Evolutionary conservation across 2,113 vertebrate species (phyloP).

Genomic region (Opisthocomus hoazin): DNA sequence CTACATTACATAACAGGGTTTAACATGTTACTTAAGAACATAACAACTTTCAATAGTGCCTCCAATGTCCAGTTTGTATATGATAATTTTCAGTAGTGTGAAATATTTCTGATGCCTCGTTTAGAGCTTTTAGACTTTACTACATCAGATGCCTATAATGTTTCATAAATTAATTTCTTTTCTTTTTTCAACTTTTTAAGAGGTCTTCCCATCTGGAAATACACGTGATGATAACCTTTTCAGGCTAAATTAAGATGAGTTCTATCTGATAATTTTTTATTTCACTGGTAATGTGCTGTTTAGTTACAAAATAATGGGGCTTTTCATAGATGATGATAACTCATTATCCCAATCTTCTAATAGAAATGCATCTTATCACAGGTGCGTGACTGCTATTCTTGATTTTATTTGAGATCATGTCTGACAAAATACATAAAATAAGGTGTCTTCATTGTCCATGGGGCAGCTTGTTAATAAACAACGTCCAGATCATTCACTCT

Average conservation of each 20-base stretch:
- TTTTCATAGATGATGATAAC: conserved; percentile 34
- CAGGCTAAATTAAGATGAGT: conserved; percentile 23
- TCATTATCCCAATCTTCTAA: conserved; percentile 41
- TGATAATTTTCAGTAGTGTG: neutral
- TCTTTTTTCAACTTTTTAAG: neutral
- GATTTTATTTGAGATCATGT: conserved; percentile 20
- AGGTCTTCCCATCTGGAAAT: neutral
- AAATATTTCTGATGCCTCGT: neutral
- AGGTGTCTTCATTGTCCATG: neutral
- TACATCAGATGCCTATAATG: neutral
- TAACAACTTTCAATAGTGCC: neutral
- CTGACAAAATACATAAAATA: conserved; percentile 23
- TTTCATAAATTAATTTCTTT: neutral
- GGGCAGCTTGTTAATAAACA: neutral
- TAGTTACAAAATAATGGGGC: conserved; percentile 49
- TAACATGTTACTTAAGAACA: neutral
- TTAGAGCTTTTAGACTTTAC: neutral
- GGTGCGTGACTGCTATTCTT: conserved; percentile 29
- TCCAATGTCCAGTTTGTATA: neutral
- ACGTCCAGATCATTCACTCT: neutral
- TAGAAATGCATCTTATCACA: conserved; percentile 29
- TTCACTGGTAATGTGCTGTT: conserved; percentile 40
- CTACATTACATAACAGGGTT: neutral
- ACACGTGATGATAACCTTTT: neutral
- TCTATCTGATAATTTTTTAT: conserved; percentile 39